Evolutionary conservation across 1,140 invertebrate genomes (phyloP).

Genomic region (Planococcus citri): DNA sequence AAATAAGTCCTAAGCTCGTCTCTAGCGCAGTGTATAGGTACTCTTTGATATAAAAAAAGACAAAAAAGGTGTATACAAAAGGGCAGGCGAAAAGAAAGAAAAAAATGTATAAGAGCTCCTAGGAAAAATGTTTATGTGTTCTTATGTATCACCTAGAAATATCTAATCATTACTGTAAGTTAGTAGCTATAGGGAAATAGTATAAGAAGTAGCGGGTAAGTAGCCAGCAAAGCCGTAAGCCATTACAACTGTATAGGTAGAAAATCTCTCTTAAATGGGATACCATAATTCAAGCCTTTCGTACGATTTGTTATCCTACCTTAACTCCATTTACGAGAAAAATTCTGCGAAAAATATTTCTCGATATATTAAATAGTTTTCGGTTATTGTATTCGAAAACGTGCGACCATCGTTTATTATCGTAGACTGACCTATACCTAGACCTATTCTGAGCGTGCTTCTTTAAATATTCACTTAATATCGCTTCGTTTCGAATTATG

Average conservation of each 20-base stretch:
- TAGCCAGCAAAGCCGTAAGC: slow-evolving; percentile 5
- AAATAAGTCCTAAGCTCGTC: neutral
- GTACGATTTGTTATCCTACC: neutral
- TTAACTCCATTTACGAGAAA: neutral
- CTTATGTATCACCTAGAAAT: slow-evolving; percentile 1
- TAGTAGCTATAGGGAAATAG: neutral
- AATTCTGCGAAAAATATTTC: neutral
- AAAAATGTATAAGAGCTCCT: too few species aligned
- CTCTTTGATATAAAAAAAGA: neutral
- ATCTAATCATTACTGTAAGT: neutral
- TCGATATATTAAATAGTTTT: neutral
- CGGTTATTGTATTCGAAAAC: neutral
- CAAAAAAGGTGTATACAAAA: neutral
- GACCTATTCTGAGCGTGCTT: too few species aligned
- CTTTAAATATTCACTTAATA: too few species aligned
- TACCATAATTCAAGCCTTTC: slow-evolving; percentile 6
- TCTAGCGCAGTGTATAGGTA: neutral
- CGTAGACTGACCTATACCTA: too few species aligned
- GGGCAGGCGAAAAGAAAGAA: neutral
- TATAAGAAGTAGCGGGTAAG: neutral
- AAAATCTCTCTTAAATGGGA: neutral
- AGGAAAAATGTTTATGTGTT: neutral
- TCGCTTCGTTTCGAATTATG: too few species aligned
- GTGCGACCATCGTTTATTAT: too few species aligned
- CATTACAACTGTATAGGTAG: slow-evolving; percentile 6